Evolutionary conservation across 1,140 invertebrate genomes (phyloP), one percentile per base, ranked within the genome.

Genomic region (Phymastichus coffea): DNA sequence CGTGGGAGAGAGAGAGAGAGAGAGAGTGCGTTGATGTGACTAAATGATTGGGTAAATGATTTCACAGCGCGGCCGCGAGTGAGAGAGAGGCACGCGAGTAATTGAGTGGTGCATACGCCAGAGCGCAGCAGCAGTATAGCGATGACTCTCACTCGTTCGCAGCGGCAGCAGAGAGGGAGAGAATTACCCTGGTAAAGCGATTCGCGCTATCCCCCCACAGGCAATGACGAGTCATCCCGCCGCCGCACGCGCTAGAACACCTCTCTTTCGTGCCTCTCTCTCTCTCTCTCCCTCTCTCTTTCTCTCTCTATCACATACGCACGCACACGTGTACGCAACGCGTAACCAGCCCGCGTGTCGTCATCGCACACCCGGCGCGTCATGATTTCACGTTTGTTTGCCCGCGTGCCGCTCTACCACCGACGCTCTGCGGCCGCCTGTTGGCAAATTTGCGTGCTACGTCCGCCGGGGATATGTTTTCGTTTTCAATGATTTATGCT

Each of bases 31-130:
- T 76, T 77, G 73, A 78, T 79, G 78, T 80, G 79, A 79, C 78
- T 79, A 80, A 80, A 80, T 80, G 78, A 79, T 80, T 78, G 78
- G 77, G 77, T 80, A 80, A 80, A 80, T 80, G 78, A 80, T 80
- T 80, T 75, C 76, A 74, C 74, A 76, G 73, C 70, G 77, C 71
- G 74, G n/a, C n/a, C n/a, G n/a, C n/a, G n/a, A n/a, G n/a, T n/a
- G n/a, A n/a, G n/a, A n/a, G n/a, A n/a, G n/a, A n/a, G n/a, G 70
- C 75, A 57, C 65, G 72, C 75, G 78, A 79, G 77, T 80, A 80
- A 80, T 80, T 79, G 77, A 79, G 75, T 79, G 75, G 74, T 73
- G 72, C 69, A 19, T 37, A 60, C 54, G 48, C 55, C 64, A 66
- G 63, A 66, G 63, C 67, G 66, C 64, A 63, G 28, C 63, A 61